Evolutionary conservation across 2,888 invertebrate species (phyloP), one percentile per base, ranked within the genome.

Genomic region (Hypomecis punctinalis): DNA sequence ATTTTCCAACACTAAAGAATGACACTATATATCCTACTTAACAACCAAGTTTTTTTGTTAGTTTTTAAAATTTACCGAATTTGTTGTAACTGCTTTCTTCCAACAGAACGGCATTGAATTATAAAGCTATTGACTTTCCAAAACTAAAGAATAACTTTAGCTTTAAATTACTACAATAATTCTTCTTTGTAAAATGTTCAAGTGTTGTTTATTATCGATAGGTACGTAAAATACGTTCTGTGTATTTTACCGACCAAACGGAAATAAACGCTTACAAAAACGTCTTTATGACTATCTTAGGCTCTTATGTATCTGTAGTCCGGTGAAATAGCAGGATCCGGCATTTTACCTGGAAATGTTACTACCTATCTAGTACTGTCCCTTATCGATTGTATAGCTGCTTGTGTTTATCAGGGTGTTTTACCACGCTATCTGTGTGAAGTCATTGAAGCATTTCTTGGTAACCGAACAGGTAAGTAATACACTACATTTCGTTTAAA

Each of bases 401-500:
- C 8, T 56, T 39, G 46, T 56, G 46, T 39, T 57, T 54, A 54
- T 54, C 35, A 11, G 23, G 23, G 36, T 11, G 51, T 7, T 47
- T 47, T 52, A 52, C 52, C 23, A 4, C 40, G 35, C 53, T 68
- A 61, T 56, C 55, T 48, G 39, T 37, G 49, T 33, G 53, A 46
- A 66, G 61, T 62, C 61, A 63, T 61, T 65, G 63, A 58, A 59
- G 54, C 45, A 46, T 54, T 71, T 65, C 69, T 66, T 51, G 46
- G 68, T 69, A 71, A 63, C 37, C 37, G 43, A 61, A 48, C 52
- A 49, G 40, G 49, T 55, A 48, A 23, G 40, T n/a, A 52, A 11
- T 23, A 23, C 23, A 52, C n/a, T 42, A 45, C 23, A n/a, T 67
- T 63, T 65, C 58, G 65, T 42, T 49, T 64, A 70, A 76, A 73